Evolutionary conservation across 1,140 invertebrate genomes (phyloP).

Genomic region (Hesperophylax magnus): DNA sequence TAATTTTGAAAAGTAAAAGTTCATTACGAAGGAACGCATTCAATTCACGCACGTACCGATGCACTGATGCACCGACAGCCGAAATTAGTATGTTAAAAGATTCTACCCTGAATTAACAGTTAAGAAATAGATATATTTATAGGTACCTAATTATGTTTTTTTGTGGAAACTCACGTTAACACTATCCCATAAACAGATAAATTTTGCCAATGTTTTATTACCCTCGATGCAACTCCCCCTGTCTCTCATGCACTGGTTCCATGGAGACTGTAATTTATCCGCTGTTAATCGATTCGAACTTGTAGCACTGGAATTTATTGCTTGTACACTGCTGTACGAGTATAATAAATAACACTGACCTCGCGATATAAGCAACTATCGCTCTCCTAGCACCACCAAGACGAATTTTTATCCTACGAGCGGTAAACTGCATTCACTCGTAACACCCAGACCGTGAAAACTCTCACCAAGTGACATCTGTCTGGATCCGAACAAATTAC

Average conservation of each 20-base stretch:
- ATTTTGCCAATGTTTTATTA: not conserved
- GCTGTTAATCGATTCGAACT: constrained; percentile 35
- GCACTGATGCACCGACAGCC: too few relatives aligned
- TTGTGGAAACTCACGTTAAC: too few relatives aligned
- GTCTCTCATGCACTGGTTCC: not conserved
- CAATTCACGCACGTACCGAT: too few relatives aligned
- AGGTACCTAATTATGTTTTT: too few relatives aligned
- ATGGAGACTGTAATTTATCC: not conserved
- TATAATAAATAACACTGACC: constrained; percentile 1
- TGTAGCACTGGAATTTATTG: not conserved
- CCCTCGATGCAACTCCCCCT: not conserved
- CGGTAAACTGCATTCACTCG: constrained; percentile 20
- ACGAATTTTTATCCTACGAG: not conserved
- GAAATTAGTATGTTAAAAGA: too few relatives aligned
- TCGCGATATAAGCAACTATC: constrained; percentile 28
- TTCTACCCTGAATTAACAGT: too few relatives aligned
- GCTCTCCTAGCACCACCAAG: not conserved
- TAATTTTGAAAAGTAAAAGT: too few relatives aligned
- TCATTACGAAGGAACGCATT: too few relatives aligned
- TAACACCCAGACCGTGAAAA: constrained; percentile 15
- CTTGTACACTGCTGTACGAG: not conserved
- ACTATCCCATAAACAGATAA: too few relatives aligned
- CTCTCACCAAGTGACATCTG: constrained; percentile 27
- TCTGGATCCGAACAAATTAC: constrained; percentile 9
- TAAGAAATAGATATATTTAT: too few relatives aligned